Conservation (phyloP, 2,888 invertebrate genomes). For the Pilophorus perplexus region DNA sequence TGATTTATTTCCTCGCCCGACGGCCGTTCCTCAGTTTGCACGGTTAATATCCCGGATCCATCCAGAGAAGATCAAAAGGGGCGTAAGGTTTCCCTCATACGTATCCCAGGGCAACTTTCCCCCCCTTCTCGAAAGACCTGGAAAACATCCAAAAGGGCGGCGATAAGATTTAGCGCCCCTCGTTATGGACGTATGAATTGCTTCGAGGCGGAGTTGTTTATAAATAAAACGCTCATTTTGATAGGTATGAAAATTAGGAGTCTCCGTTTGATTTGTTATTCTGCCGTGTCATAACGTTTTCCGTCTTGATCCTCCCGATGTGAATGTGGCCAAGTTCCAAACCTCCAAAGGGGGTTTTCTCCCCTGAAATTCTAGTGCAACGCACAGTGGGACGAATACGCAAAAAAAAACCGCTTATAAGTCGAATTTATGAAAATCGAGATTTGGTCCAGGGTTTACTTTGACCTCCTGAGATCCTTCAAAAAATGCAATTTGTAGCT, state of each 20-base stretch:
- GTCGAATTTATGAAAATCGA: too few relatives aligned
- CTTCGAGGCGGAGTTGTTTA: background rate
- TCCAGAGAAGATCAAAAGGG: slow-evolving; percentile 28
- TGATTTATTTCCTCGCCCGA: background rate
- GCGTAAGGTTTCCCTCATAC: slow-evolving; percentile 9
- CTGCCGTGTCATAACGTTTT: too few relatives aligned
- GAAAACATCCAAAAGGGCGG: slow-evolving; percentile 22
- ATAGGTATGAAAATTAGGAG: background rate
- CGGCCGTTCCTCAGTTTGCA: too few relatives aligned
- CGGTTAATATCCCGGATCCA: slow-evolving; percentile 3
- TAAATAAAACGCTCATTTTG: slow-evolving; percentile 33
- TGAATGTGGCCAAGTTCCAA: too few relatives aligned
- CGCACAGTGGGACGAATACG: too few relatives aligned
- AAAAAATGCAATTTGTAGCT: too few relatives aligned
- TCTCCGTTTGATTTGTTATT: slow-evolving; percentile 1
- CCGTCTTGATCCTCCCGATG: too few relatives aligned
- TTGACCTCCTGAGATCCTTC: too few relatives aligned
- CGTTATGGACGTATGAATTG: slow-evolving; percentile 29
- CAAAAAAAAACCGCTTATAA: too few relatives aligned
- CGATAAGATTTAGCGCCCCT: slow-evolving; percentile 27
- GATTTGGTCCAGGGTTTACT: too few relatives aligned
- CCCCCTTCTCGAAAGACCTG: slow-evolving; percentile 16
- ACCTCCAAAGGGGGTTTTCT: too few relatives aligned
- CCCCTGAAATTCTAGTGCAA: too few relatives aligned
- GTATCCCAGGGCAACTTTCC: background rate